Conservation (phyloP, 2,797 vertebrate genomes). For the Acropternis orthonyx region DNA sequence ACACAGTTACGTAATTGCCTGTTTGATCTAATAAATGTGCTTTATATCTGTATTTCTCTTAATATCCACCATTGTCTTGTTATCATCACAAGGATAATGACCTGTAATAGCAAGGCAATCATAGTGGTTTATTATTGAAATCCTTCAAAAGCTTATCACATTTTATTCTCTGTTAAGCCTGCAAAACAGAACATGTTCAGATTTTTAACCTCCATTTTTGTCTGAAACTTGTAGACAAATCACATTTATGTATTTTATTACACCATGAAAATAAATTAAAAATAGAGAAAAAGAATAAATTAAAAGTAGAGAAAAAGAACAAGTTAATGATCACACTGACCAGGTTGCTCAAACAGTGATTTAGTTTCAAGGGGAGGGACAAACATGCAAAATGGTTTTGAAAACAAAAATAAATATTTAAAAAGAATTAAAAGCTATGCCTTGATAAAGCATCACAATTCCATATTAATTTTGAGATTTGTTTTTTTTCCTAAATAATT, state of each 20-base stretch:
- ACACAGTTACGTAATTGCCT: neutral
- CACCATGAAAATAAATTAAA: neutral
- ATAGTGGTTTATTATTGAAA: neutral
- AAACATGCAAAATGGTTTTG: neutral
- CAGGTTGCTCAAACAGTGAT: neutral
- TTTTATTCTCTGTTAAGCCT: neutral
- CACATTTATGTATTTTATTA: neutral
- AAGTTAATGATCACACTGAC: neutral
- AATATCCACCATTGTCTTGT: neutral
- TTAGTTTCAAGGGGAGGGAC: neutral
- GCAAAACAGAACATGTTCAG: neutral
- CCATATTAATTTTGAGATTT: neutral
- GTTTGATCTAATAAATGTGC: neutral
- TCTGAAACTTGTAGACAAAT: neutral
- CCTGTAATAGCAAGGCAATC: neutral
- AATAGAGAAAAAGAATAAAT: neutral
- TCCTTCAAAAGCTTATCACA: neutral
- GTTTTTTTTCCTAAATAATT: neutral
- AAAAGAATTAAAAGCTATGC: rapidly evolving
- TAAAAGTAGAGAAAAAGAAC: neutral
- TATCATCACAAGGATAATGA: neutral
- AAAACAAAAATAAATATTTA: neutral
- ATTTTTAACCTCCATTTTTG: neutral
- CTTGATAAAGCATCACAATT: neutral
- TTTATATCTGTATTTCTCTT: neutral